Base-by-base conservation (phyloP, 35 echinoderm and acorn worm genomes). In the Chiridota heheva region DNA sequence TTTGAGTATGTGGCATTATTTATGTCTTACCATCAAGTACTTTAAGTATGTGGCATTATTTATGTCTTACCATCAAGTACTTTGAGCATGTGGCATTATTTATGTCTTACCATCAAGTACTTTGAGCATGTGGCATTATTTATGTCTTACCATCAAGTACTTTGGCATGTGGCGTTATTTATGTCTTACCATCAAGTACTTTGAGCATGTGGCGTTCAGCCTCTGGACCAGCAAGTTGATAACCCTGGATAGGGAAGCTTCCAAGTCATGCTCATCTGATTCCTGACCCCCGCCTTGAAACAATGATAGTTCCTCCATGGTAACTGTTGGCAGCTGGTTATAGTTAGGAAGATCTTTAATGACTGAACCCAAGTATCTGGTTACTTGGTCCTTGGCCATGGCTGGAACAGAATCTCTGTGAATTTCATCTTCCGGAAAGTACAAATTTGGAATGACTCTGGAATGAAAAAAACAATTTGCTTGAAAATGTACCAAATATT, bases 371-470 rank as follows among this genome's bases (percentile, higher is more conserved):
- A 98, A 67, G 40, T 91, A 58, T 16, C 60, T 25, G 24, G 68
- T 44, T 13, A 84, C 85, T 17, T 89, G 66, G 24, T 69, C 85
- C 61, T 81, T 88, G n/a, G 95, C 95, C 2, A 88, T 33, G 28
- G 89, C 73, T 31, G 80, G 40, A 24, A 98, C 36, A 25, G 95
- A 68, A 40, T 92, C 95, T 16, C 78, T 73, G 44, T 91, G 85
- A 36, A 89, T 63, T 35, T 78, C 42, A 51, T 98, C 89, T 40
- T 81, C 89, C 25, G 63, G 53, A 82, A 80, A 98, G 68, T 88
- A 98, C 16, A 98, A 42, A 56, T 51, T 88, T 67, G 95, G 95
- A 8, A 98, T 65, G 45, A 98, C 44, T 56, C 95, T 98, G 62
- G 18, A 30, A 15, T 36, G 67, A 28, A 86, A 2, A 67, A 17